Base-by-base conservation (phyloP, 2,113 vertebrate genomes). In the Phoxinus phoxinus region DNA sequence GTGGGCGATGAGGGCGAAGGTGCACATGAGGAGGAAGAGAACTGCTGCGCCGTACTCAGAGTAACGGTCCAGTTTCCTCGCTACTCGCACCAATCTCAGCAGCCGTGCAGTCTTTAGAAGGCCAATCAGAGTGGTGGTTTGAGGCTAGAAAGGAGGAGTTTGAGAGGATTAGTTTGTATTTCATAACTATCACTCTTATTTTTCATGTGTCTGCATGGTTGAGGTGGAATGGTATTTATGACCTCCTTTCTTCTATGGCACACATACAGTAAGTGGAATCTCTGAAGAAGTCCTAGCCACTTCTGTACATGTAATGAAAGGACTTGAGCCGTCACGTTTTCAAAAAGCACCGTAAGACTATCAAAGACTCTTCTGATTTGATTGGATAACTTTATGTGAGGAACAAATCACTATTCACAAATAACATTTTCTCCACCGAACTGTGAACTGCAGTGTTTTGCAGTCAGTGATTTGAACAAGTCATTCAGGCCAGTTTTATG, bases 1-100 rank as follows among this genome's bases (percentile, higher is more conserved):
- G 87, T 98, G 97, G 6, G 97, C 97, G 0, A 98, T 97, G 67
- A 98, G 96, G 0, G 97, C 97, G 2, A 98, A 98, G 87, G 97
- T 97, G 93, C 97, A 98, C 97, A 98, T 98, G 53, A 98, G 96
- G 48, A 98, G 96, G 90, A 98, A 97, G 1, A 98, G 96, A 82
- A 98, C 97, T 0, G 97, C 97, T 0, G 97, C 97, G 0, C 97
- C 97, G 3, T 97, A 98, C 90, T 98, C 97, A 0, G 97, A 98
- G 94, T 98, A 98, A 0, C 97, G 97, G 93, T 98, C 97, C 93
- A 98, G 92, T 93, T 98, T 98, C 48, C 97, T 94, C 0, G 97
- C 97, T 89, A 98, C 97, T 0, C 97, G 96, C 59, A 98, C 97
- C 93, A 98, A 88, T 2, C 98, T 92, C 90, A 99, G 95, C 91